Percentiles rank a stretch among this genome's conserved stretches.
Conservation (phyloP, 1,140 invertebrate genomes). For the Drosophila lowei region DNA sequence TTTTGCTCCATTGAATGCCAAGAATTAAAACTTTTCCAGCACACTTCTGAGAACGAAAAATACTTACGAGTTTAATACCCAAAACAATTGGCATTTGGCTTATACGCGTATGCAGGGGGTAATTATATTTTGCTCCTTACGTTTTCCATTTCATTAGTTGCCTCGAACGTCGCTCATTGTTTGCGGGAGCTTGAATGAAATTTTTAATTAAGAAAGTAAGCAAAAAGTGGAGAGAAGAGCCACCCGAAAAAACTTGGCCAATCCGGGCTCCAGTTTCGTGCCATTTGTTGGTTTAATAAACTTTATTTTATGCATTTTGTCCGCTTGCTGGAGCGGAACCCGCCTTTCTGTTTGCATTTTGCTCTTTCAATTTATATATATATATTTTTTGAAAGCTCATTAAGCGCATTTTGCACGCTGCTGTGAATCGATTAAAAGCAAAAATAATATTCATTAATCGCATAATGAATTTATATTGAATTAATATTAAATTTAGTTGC, state of each 20-base stretch:
- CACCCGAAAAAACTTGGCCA: constrained; percentile 40
- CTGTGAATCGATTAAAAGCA: constrained; percentile 56
- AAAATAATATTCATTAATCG: constrained; percentile 65
- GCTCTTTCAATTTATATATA: constrained; percentile 30
- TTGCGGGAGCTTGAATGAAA: constrained; percentile 36
- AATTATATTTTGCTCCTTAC: constrained; percentile 32
- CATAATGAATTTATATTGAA: constrained; percentile 68
- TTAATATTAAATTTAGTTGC: constrained; percentile 70
- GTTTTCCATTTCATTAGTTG: constrained; percentile 56
- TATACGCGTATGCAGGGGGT: constrained; percentile 29
- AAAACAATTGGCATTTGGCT: too few relatives aligned
- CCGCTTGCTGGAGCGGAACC: constrained; percentile 7
- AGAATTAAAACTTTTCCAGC: not conserved
- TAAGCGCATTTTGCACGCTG: constrained; percentile 58
- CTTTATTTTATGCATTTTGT: constrained; percentile 41
- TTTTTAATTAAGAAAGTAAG: constrained; percentile 58
- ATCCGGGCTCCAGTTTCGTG: constrained; percentile 6
- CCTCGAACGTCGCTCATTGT: constrained; percentile 28
- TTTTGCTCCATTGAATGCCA: too few relatives aligned
- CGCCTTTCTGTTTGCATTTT: constrained; percentile 4
- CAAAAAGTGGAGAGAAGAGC: constrained; percentile 5
- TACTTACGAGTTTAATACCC: too few relatives aligned
- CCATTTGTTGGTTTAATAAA: constrained; percentile 48
- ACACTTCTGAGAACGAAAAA: constrained; percentile 4
- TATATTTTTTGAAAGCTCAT: constrained; percentile 61